Conservation (phyloP, 2,797 vertebrate species). For the Tapirus indicus region DNA sequence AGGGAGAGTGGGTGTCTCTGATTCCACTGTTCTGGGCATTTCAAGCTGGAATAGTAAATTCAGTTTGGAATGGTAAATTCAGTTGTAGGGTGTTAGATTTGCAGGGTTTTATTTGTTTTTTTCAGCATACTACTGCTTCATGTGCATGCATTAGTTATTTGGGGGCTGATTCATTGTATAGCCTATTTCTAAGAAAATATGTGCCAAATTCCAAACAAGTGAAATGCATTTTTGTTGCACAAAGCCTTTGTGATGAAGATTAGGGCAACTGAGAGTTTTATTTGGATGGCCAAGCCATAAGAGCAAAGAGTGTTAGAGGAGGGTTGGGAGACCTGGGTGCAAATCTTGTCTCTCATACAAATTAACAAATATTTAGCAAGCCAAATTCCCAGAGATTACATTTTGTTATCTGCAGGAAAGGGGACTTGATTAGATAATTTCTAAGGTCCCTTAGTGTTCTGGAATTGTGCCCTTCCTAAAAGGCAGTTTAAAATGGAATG, state of each 20-base stretch:
- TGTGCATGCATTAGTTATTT: background rate
- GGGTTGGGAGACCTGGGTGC: background rate
- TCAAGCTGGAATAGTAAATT: background rate
- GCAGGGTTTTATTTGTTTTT: background rate
- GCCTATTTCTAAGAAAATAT: background rate
- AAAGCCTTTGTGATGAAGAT: background rate
- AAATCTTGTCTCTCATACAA: background rate
- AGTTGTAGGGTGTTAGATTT: background rate
- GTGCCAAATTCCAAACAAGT: background rate
- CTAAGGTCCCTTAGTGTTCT: background rate
- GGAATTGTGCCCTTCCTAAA: conserved; percentile 9
- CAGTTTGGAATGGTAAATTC: background rate
- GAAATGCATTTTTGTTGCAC: background rate
- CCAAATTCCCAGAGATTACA: background rate
- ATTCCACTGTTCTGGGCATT: background rate
- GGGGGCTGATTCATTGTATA: background rate
- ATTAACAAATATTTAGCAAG: background rate
- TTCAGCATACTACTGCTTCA: background rate
- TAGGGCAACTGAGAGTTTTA: background rate
- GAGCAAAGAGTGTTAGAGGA: too few species aligned
- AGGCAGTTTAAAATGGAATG: background rate
- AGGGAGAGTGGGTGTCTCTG: background rate
- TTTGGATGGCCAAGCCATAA: background rate
- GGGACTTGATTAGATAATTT: background rate
- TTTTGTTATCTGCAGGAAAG: background rate